Conservation (phyloP, 2,797 vertebrate genomes). For the Rhadinocentrus ornatus region DNA sequence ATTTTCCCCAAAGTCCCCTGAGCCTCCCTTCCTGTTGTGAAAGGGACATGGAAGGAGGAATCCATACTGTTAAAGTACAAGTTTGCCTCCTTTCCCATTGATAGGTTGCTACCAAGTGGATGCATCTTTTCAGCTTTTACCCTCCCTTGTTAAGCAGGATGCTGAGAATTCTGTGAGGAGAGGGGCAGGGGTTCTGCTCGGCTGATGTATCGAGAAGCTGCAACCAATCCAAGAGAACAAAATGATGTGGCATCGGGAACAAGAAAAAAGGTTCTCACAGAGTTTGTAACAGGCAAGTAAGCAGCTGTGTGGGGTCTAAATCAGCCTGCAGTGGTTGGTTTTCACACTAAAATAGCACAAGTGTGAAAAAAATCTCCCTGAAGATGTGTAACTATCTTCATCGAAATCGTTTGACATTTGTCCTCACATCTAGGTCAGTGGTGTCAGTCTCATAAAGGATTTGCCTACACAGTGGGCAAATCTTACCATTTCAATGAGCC, state of each 20-base stretch:
- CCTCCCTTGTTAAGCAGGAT: not conserved
- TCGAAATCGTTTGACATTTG: constrained; percentile 33
- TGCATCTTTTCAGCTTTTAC: not conserved
- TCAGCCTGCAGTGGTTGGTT: constrained; percentile 15
- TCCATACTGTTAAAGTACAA: not conserved
- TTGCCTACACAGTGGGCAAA: constrained; percentile 7
- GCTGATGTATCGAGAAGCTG: not conserved
- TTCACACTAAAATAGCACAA: constrained; percentile 27
- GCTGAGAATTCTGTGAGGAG: not conserved
- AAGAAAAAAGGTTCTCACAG: no score
- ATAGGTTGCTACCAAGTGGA: constrained; percentile 3
- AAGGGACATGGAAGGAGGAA: not conserved
- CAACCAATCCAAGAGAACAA: no score
- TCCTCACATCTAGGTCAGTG: constrained; percentile 16
- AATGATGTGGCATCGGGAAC: no score
- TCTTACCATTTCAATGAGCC: constrained; percentile 18
- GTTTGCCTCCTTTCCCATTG: constrained; percentile 5
- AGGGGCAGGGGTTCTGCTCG: no score
- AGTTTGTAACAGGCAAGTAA: constrained; percentile 12
- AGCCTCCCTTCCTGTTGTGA: not conserved
- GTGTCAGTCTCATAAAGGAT: constrained; percentile 22
- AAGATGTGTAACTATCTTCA: constrained; percentile 12
- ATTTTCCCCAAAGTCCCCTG: not conserved
- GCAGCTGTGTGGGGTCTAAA: constrained; percentile 28
- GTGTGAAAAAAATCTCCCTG: constrained; percentile 21